Conservation (phyloP, 2,888 invertebrate genomes). For the Melipona bicolor region DNA sequence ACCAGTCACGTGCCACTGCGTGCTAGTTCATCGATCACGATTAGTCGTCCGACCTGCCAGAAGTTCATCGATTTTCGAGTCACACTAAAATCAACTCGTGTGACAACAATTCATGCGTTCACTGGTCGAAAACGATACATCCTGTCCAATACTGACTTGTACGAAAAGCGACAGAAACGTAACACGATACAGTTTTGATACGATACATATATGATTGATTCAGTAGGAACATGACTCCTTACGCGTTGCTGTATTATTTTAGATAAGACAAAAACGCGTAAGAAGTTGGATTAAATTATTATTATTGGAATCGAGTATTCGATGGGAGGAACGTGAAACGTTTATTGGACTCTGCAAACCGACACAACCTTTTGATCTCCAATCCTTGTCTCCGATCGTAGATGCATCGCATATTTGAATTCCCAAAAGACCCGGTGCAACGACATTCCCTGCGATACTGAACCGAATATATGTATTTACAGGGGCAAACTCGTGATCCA, state of each 20-base stretch:
- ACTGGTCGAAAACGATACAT: conserved; percentile 15
- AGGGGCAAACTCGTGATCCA: conserved; percentile 10
- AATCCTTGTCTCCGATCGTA: conserved; percentile 37
- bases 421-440: conserved; percentile 41
- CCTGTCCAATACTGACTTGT: background rate
- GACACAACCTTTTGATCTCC: conserved; percentile 47
- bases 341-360: conserved; percentile 11
- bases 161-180: background rate
- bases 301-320: conserved; percentile 6
- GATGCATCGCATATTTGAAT: conserved; percentile 49
- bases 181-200: background rate
- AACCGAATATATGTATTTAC: background rate
- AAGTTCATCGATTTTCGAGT: conserved; percentile 59
- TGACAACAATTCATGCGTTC: conserved; percentile 54
- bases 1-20: conserved; percentile 58
- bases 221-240: background rate
- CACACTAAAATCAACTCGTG: conserved; percentile 54
- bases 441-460: conserved; percentile 5
- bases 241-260: background rate
- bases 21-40: conserved; percentile 64
- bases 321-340: background rate
- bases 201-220: background rate
- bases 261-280: background rate
- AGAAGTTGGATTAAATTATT: background rate
- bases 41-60: conserved; percentile 63